Base-by-base conservation (phyloP, 1,140 invertebrate species). In the Ptiloglossa arizonensis region DNA sequence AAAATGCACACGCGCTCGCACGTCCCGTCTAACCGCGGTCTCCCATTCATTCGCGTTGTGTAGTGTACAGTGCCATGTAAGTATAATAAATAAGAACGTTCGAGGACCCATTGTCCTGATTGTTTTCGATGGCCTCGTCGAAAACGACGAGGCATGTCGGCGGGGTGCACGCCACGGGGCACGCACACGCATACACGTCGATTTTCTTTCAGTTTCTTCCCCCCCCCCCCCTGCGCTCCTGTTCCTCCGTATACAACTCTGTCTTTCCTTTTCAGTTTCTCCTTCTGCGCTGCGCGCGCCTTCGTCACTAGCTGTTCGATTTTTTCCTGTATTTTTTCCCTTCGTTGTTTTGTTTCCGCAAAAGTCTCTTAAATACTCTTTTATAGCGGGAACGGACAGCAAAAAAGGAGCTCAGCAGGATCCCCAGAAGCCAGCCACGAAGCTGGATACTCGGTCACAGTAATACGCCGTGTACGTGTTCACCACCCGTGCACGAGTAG, bases 1-100 rank as follows among this genome's bases (percentile, higher is more conserved):
- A 57, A 79, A 83, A 83, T 60, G 70, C 74, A 74, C 76, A 79
- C 82, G 70, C 70, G 56, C 63, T 67, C 67, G 46, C 80, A 48
- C 54, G 41, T 73, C 71, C 29, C 72, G 68, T 82, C 80, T 56
- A 77, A 83, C 60, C 67, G 38, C 60, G 60, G 59, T 13, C 59
- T 63, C 75, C 64, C 71, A 62, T 80, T 84, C 79, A 71, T 41
- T 54, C 75, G 70, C 69, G 81, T 82, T 82, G 79, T 79, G 72
- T 72, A 63, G 69, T 59, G 70, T 64, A 75, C 72, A 70, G 76
- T 56, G 77, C 77, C 69, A 54, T 80, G 64, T 84, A 84, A 84
- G 82, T 84, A 84, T 84, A 84, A 87, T 83, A 87, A 87, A 81
- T 87, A 83, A 85, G 81, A 86, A 83, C 62, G 84, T 59, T 87